phyloP scores from a whole-genome alignment of 2,888 invertebrate genomes.

The Atherix ibis region DNA sequence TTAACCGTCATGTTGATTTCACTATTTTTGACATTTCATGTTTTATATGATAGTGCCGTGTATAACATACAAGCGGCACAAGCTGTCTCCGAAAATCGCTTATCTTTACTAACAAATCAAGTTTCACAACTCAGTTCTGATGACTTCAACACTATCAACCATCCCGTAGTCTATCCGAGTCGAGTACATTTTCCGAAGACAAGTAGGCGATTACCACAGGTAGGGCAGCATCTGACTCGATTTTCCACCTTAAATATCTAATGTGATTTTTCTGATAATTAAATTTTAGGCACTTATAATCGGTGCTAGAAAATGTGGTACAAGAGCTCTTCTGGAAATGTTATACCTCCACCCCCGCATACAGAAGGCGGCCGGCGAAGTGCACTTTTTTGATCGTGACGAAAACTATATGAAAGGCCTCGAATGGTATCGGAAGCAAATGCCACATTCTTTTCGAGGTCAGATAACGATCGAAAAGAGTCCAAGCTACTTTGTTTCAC shows the following conservation, averaged over 20 bases:
- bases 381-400: slow-evolving; percentile 93
- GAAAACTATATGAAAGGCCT: slow-evolving; percentile 83
- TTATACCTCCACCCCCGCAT: slow-evolving; percentile 84
- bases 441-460: slow-evolving; percentile 83
- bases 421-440: slow-evolving; percentile 89
- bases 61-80: slow-evolving; percentile 60
- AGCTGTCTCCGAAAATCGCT: slow-evolving; percentile 40
- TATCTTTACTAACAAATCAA: slow-evolving; percentile 24
- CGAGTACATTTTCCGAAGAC: slow-evolving; percentile 46
- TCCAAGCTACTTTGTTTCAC: slow-evolving; percentile 93
- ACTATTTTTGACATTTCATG: slow-evolving; percentile 69
- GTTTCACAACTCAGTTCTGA: slow-evolving; percentile 22
- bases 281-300: slow-evolving; percentile 79
- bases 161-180: slow-evolving; percentile 33
- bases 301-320: slow-evolving; percentile 93
- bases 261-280: too few relatives aligned
- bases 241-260: too few relatives aligned
- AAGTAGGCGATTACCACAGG: slow-evolving; percentile 46
- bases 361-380: slow-evolving; percentile 84
- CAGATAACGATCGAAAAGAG: slow-evolving; percentile 96
- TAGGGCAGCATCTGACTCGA: slow-evolving; percentile 17
- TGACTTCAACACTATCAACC: slow-evolving; percentile 26
- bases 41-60: slow-evolving; percentile 70
- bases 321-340: slow-evolving; percentile 90
- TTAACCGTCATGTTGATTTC: slow-evolving; percentile 66